Evolutionary conservation across 1,140 invertebrate genomes (phyloP), one percentile per base, ranked within the genome.

Genomic region (Dreissena rostriformis): DNA sequence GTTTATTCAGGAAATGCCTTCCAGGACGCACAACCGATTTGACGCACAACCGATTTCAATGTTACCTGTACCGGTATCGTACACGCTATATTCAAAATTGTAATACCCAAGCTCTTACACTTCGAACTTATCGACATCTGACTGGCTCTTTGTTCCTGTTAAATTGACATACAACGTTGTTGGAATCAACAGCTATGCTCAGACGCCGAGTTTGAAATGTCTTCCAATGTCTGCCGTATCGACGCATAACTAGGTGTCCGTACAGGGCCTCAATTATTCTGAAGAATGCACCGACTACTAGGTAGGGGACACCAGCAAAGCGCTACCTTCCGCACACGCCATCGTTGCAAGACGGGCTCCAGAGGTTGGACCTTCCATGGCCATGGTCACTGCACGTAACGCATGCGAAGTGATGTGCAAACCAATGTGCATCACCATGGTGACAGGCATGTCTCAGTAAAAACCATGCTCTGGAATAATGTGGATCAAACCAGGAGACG

Each of bases 101-200:
- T 5, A 39, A 39, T 5, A 39, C 39, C 39, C n/a, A n/a, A n/a
- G n/a, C n/a, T n/a, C n/a, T n/a, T n/a, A n/a, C n/a, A n/a, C 39
- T 39, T 5, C 39, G 8, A 39, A 39, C 2, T 39, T 8, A 39
- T 39, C 39, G 39, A 8, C 39, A 2, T 39, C 39, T 39, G 39
- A 39, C 39, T 77, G 75, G 75, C 63, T 51, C 0, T 77, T 77
- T 26, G 67, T 66, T 24, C 75, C 75, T 24, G 75, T 77, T 29
- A 0, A 26, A 51, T 22, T 77, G 17, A 5, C 39, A 8, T 39
- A 39, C 39, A 39, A 39, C 39, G 39, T 39, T 39, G 26, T 28
- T 57, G 15, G 29, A 15, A 11, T n/a, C 2, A 17, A 28, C 29
- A 39, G 14, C 11, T 26, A n/a, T n/a, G 22, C 5, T 7, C 52